Percentiles rank a stretch among this genome's conserved stretches.
These are phyloP conservation scores for Harmothoe impar DNA, from an alignment of 2,888 invertebrate species.

Conservation along the genomic window DNA sequence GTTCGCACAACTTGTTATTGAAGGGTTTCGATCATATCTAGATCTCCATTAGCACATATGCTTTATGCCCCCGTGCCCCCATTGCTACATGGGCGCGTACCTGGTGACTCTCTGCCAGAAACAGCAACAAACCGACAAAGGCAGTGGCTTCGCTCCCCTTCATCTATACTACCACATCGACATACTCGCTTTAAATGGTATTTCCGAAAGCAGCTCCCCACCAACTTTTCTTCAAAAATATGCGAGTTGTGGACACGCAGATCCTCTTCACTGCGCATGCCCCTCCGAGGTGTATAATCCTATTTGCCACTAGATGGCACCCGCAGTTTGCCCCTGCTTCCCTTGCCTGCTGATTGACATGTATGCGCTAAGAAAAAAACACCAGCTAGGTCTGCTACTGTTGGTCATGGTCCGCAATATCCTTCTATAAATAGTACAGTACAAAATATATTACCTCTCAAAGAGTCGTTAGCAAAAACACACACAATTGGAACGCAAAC, in stretches of 20 bases:
- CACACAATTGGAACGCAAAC: background rate
- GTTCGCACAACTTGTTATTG: slow-evolving; percentile 14
- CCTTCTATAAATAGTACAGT: background rate
- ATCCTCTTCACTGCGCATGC: background rate
- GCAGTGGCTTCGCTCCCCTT: slow-evolving; percentile 11
- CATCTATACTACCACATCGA: background rate
- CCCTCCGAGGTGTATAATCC: background rate
- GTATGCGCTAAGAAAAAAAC: background rate
- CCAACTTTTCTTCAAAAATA: background rate
- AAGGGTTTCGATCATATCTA: background rate
- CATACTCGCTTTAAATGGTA: background rate
- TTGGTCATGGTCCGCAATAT: background rate
- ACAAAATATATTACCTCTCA: too few relatives aligned
- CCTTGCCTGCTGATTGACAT: background rate
- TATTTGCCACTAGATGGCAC: slow-evolving; percentile 8
- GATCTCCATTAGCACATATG: background rate
- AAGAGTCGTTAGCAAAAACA: too few relatives aligned
- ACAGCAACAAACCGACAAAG: background rate
- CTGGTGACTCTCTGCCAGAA: background rate
- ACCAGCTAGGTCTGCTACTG: background rate
- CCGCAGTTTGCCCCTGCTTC: background rate
- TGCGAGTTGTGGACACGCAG: background rate
- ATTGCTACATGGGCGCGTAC: background rate
- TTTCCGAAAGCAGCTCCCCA: too few relatives aligned
- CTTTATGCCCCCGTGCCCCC: background rate